Base-by-base conservation (phyloP, 2,888 invertebrate species). In the Pollenia amentaria region DNA sequence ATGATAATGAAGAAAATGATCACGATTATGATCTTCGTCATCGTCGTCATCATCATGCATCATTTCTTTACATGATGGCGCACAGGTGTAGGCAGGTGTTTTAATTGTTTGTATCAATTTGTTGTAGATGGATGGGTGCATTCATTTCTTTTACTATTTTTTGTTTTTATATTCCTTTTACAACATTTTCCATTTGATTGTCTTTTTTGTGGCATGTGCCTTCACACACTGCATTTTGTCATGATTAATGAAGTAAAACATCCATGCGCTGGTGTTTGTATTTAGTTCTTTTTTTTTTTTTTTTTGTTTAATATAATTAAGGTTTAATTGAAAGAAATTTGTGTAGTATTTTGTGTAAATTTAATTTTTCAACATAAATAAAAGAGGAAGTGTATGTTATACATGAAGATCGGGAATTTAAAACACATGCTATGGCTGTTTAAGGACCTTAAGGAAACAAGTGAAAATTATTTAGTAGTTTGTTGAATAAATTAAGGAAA, bases 141-240 rank as follows among this genome's bases (percentile, higher is more conserved):
- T 83, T 46, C 16, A 55, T 44, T 46, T 76, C 44, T 51, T 60
- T 60, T 48, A 51, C 8, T 75, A 40, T 69, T 69, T 46, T 29
- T n/a, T n/a, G n/a, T n/a, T 60, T 29, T 42, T 67, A 14, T 48
- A 18, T 78, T 46, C 10, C 53, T 77, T 55, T 21, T 82, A 65
- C 42, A 3, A 18, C 46, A 46, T 53, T 62, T 75, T 62, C 29
- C 60, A 46, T 51, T 46, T 62, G 21, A 64, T 76, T 82, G 67
- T 75, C 60, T 67, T 90, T 88, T 29, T 29, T 88, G 84, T 90
- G 91, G 90, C 92, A 90, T 91, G 92, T 91, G 92, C 72, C 82
- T 38, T 57, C 57, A 57, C 85, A 75, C 82, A 64, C 64, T 65
- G 46, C 70, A 7, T 78, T 75, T 79, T 60, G 21, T 79, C 65